A percentile compares a stretch with the other conserved stretches of the same genome.
Conservation (phyloP, 2,888 invertebrate genomes). For the Aphodius sticticus region DNA sequence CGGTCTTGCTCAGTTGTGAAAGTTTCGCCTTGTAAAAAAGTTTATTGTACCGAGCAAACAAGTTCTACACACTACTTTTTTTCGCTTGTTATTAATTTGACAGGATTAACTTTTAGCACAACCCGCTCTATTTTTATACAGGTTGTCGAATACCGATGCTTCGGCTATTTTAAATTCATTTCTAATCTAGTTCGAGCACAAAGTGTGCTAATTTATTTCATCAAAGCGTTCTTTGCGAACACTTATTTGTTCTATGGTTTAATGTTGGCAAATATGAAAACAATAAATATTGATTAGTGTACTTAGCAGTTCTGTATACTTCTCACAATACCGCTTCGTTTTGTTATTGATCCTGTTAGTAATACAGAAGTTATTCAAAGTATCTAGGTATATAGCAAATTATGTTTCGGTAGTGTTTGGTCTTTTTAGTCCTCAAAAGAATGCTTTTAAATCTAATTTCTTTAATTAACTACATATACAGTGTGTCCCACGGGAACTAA, state of each 20-base stretch:
- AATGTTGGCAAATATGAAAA: not conserved
- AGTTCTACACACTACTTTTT: not conserved
- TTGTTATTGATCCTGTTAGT: not conserved
- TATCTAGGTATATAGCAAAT: too few relatives aligned
- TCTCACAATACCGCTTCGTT: not conserved
- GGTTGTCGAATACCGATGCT: not conserved
- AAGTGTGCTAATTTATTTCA: not conserved
- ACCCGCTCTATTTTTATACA: not conserved
- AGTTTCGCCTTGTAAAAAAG: conserved; percentile 6
- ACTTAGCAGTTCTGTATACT: not conserved
- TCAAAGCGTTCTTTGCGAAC: not conserved
- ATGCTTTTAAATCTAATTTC: too few relatives aligned
- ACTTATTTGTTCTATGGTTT: not conserved
- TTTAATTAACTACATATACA: too few relatives aligned
- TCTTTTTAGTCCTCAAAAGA: too few relatives aligned
- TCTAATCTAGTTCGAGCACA: not conserved
- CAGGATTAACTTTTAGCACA: not conserved
- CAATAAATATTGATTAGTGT: not conserved
- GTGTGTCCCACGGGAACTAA: too few relatives aligned
- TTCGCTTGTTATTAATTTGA: not conserved
- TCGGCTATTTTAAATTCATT: conserved; percentile 10
- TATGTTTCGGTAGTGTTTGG: too few relatives aligned
- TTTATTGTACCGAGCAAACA: not conserved
- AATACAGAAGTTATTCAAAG: not conserved
- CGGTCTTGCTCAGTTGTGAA: conserved; percentile 11